Percentiles rank a stretch among this genome's conserved stretches.
These are phyloP conservation scores for Drosophila sechellia DNA, from an alignment of 1,140 invertebrate species.

Conservation along the genomic window DNA sequence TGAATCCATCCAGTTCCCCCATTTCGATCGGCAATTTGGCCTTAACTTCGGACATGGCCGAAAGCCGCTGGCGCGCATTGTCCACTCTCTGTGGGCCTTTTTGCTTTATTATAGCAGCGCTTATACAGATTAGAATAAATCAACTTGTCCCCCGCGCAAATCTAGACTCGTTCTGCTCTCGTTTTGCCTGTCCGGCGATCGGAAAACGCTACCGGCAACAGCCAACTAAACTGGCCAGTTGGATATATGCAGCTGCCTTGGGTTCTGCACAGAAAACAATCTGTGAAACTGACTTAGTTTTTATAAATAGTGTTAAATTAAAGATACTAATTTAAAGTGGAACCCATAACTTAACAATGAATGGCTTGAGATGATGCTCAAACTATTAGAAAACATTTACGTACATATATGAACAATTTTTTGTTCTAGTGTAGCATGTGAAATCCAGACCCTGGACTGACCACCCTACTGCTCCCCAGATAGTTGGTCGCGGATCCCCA, in stretches of 20 bases:
- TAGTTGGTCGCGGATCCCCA: slow-evolving; percentile 34
- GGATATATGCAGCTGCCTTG: slow-evolving; percentile 31
- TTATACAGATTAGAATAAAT: slow-evolving; percentile 82
- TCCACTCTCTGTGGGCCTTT: slow-evolving; percentile 73
- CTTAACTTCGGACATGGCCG: slow-evolving; percentile 38
- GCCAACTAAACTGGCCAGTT: slow-evolving; percentile 43
- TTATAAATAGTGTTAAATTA: too few species aligned
- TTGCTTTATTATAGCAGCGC: slow-evolving; percentile 80
- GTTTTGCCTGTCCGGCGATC: slow-evolving; percentile 51
- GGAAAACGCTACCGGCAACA: slow-evolving; percentile 74
- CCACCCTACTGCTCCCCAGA: slow-evolving; percentile 15
- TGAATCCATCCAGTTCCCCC: slow-evolving; percentile 17
- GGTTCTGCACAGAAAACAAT: slow-evolving; percentile 9
- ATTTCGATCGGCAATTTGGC: slow-evolving; percentile 53
- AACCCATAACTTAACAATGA: too few species aligned
- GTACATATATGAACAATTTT: not conserved
- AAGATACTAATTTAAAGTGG: too few species aligned
- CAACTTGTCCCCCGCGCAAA: slow-evolving; percentile 52
- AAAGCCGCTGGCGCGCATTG: slow-evolving; percentile 68
- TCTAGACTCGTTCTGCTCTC: slow-evolving; percentile 27
- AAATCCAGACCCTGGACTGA: slow-evolving; percentile 7
- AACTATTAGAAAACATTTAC: not conserved
- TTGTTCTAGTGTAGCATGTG: slow-evolving; percentile 3
- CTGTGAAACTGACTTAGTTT: too few species aligned
- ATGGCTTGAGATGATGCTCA: too few species aligned